Conservation (phyloP, 2,113 vertebrate genomes). For the Hydrolagus affinis region DNA sequence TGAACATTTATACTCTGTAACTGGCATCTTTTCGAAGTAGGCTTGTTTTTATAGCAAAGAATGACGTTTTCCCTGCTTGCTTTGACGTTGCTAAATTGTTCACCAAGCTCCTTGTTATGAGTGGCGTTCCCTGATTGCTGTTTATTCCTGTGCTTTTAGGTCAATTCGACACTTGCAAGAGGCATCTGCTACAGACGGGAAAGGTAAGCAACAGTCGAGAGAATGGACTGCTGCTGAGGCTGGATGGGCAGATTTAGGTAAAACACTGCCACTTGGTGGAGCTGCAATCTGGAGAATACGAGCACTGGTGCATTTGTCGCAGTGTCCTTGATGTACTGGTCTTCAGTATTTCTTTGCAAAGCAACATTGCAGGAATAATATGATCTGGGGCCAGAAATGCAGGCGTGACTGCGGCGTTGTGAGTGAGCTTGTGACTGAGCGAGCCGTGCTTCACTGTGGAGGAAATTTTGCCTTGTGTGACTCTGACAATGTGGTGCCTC, state of each 20-base stretch:
- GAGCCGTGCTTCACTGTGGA: too few relatives aligned
- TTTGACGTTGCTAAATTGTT: slow-evolving; percentile 19
- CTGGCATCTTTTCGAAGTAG: too few relatives aligned
- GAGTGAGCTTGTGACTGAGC: too few relatives aligned
- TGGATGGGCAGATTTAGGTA: neutral
- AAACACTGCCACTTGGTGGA: neutral
- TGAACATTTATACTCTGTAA: too few relatives aligned
- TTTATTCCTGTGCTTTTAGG: slow-evolving; percentile 49
- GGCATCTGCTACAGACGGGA: slow-evolving; percentile 76
- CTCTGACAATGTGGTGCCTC: too few relatives aligned
- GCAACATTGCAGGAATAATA: neutral
- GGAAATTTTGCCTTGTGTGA: too few relatives aligned
- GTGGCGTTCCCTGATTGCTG: neutral
- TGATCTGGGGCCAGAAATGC: too few relatives aligned
- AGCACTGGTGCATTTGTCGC: neutral
- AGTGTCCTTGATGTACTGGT: neutral
- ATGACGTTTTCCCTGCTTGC: neutral
- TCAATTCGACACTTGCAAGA: slow-evolving; percentile 80
- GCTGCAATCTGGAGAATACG: neutral
- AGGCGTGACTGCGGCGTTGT: too few relatives aligned
- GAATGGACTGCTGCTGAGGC: neutral
- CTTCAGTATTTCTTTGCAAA: neutral
- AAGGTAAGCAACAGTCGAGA: slow-evolving; percentile 56
- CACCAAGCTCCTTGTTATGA: neutral
- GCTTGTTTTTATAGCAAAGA: too few relatives aligned